Evolutionary conservation across 2,113 vertebrate genomes (phyloP), one percentile per base, ranked within the genome.

Genomic region (Silurus asotus): DNA sequence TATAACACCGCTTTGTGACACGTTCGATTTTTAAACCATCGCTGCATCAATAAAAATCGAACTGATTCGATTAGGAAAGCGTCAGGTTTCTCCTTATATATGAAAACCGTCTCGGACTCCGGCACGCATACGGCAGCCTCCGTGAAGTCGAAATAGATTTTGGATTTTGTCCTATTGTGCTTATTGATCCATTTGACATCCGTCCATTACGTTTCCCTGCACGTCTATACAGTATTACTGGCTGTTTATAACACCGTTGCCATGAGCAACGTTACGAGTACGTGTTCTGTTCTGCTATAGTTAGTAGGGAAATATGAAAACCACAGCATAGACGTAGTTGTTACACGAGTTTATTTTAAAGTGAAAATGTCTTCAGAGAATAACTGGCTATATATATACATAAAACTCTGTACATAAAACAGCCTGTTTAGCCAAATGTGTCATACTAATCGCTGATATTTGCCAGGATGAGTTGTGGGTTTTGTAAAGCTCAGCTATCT

Each of bases 401-500:
- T 78, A 23, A 78, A 10, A n/a, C 49, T 65, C n/a, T 20, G 28
- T 74, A 65, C 25, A 78, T 64, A 45, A 78, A 84, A 84, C 61
- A 8, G 5, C 49, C 48, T 77, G 58, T 51, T 77, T 64, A 77
- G 83, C 72, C 83, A 84, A 77, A 77, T 78, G 74, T 76, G 83
- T 84, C 72, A 65, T 10, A 19, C 61, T 77, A 84, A 84, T 84
- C 17, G 74, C 83, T 84, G 83, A 78, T 65, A 65, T 84, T 84
- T 84, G 72, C 51, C 58, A 49, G 49, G 25, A 67, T 37, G 51
- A 56, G 62, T 72, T 85, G 58, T 51, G 55, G 74, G 58, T 81
- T 82, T 81, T 59, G 17, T 79, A 82, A 83, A 62, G 53, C 67
- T 83, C 67, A 83, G 77, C 49, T 45, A 80, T 84, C 37, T 13